Conservation (phyloP, 2,888 invertebrate species). For the Tipula confusa region DNA sequence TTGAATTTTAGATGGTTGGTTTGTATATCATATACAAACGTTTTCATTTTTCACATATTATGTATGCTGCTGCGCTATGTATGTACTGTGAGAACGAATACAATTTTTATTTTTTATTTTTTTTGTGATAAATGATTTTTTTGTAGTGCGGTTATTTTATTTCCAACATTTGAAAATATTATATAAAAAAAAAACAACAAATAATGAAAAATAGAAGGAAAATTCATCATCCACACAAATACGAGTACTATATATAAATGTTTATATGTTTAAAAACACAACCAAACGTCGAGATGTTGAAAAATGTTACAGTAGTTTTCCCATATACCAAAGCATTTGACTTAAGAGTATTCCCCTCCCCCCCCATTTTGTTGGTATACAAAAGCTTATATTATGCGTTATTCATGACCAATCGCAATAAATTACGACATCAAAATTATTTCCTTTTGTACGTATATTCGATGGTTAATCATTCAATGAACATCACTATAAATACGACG, state of each 20-base stretch:
- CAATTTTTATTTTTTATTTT: background rate
- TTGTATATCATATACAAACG: background rate
- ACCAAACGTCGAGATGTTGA: background rate
- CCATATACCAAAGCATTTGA: background rate
- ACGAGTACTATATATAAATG: too few species aligned
- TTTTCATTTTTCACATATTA: background rate
- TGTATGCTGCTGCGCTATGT: background rate
- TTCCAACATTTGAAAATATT: background rate
- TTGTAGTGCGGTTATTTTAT: constrained; percentile 12
- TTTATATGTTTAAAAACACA: background rate
- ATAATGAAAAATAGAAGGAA: background rate
- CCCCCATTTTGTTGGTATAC: background rate
- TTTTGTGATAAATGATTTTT: constrained; percentile 13
- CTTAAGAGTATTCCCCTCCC: background rate
- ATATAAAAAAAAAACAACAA: too few species aligned
- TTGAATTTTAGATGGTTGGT: background rate
- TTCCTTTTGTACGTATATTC: background rate
- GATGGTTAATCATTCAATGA: constrained; percentile 1
- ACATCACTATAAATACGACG: background rate
- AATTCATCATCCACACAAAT: background rate
- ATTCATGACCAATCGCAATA: background rate
- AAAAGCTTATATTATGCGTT: background rate
- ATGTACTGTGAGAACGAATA: background rate
- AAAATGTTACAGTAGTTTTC: background rate
- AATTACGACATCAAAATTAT: background rate